phyloP scores from a whole-genome alignment of 2,888 invertebrate genomes.

The Drosophila atripex region DNA sequence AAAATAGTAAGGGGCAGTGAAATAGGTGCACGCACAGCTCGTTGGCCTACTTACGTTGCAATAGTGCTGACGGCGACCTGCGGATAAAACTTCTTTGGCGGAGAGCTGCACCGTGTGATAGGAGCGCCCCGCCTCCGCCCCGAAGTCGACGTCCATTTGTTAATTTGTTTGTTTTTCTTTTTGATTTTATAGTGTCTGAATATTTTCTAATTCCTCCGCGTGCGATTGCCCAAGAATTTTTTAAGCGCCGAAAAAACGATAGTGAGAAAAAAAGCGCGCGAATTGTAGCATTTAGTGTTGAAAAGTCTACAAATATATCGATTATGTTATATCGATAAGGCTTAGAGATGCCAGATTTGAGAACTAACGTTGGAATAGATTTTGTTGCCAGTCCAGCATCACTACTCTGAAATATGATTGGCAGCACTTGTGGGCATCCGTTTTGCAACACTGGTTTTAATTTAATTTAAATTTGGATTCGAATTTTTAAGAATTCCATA shows the following conservation, averaged over 20 bases:
- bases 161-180: constrained; percentile 3
- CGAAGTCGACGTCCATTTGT: constrained; percentile 71
- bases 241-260: background rate
- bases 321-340: too few relatives aligned
- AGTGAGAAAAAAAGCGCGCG: background rate
- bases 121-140: constrained; percentile 72
- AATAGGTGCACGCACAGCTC: background rate
- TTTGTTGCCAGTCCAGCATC: too few relatives aligned
- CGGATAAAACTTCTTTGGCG: constrained; percentile 81
- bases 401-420: too few relatives aligned
- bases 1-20: constrained; percentile 14
- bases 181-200: background rate
- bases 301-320: too few relatives aligned
- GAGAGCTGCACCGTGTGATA: constrained; percentile 82
- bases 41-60: constrained; percentile 81
- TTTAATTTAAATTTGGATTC: too few relatives aligned
- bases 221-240: background rate
- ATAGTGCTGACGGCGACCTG: constrained; percentile 81
- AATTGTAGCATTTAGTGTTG: background rate
- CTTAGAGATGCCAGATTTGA: too few relatives aligned
- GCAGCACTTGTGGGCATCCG: too few relatives aligned
- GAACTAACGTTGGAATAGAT: too few relatives aligned
- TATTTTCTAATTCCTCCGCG: background rate
- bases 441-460: too few relatives aligned
- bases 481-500: too few relatives aligned